A percentile compares a stretch with the other conserved stretches of the same genome.
Conservation (phyloP, 1,140 invertebrate species). For the Homalodisca vitripennis region DNA sequence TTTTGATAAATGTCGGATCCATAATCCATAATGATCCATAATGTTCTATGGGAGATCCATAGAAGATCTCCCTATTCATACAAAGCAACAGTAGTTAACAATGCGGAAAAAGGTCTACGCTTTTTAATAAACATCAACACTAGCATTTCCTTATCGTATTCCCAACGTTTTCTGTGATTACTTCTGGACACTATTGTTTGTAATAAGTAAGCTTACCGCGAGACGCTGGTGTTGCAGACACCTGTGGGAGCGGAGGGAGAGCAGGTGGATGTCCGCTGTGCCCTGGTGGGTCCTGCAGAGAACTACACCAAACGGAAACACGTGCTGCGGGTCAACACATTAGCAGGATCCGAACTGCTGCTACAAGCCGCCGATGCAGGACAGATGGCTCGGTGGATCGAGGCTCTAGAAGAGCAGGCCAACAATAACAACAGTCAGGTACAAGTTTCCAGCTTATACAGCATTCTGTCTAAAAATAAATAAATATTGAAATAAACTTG, state of each 20-base stretch:
- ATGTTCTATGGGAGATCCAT: background rate
- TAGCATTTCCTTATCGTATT: background rate
- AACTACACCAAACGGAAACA: slow-evolving; percentile 89
- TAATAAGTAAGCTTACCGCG: background rate
- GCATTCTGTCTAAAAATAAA: no score
- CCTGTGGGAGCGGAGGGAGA: slow-evolving; percentile 54
- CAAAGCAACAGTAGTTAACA: background rate
- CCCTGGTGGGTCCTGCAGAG: slow-evolving; percentile 69
- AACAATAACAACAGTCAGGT: slow-evolving; percentile 43
- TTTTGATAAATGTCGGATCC: no score
- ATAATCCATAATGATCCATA: no score
- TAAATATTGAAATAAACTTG: background rate
- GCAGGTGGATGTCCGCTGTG: slow-evolving; percentile 62
- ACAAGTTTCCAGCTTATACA: background rate
- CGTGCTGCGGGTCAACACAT: slow-evolving; percentile 63
- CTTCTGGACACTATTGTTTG: background rate
- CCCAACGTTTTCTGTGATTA: background rate
- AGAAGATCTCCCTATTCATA: background rate
- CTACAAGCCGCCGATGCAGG: slow-evolving; percentile 75
- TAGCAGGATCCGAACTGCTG: slow-evolving; percentile 64
- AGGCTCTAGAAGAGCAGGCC: slow-evolving; percentile 61
- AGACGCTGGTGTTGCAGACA: slow-evolving; percentile 49
- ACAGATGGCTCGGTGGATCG: slow-evolving; percentile 74
- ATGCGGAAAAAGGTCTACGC: background rate
- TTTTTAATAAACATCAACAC: background rate